Conservation (phyloP, 2,888 invertebrate genomes). For the Tethea ocularis region DNA sequence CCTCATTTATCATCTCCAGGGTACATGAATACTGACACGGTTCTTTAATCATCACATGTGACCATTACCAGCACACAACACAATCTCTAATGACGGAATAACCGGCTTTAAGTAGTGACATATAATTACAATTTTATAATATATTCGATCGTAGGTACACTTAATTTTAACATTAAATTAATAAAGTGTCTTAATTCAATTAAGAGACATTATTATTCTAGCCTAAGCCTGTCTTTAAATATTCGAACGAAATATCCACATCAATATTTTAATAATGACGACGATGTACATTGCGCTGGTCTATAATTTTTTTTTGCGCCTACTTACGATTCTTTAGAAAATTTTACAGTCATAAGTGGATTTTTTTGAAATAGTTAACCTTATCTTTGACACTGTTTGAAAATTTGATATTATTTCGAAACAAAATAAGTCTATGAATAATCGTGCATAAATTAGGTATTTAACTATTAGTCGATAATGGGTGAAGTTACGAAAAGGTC, state of each 20-base stretch:
- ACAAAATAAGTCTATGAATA: background rate
- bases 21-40: slow-evolving; percentile 1
- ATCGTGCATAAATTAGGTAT: background rate
- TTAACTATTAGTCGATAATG: background rate
- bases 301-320: background rate
- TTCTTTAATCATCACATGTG: background rate
- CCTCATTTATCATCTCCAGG: background rate
- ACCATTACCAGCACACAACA: background rate
- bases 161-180: background rate
- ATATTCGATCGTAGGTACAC: background rate
- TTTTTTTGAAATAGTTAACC: too few relatives aligned
- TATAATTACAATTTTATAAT: background rate
- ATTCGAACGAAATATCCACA: background rate
- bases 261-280: background rate
- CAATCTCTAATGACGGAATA: background rate
- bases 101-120: slow-evolving; percentile 2
- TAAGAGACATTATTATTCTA: background rate
- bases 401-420: too few relatives aligned
- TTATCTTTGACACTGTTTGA: too few relatives aligned
- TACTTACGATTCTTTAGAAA: background rate
- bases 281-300: background rate
- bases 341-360: background rate
- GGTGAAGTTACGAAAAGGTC: background rate
- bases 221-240: background rate
- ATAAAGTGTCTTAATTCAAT: background rate